Conservation (phyloP, 2,888 invertebrate genomes). For the Trisateles emortualis region DNA sequence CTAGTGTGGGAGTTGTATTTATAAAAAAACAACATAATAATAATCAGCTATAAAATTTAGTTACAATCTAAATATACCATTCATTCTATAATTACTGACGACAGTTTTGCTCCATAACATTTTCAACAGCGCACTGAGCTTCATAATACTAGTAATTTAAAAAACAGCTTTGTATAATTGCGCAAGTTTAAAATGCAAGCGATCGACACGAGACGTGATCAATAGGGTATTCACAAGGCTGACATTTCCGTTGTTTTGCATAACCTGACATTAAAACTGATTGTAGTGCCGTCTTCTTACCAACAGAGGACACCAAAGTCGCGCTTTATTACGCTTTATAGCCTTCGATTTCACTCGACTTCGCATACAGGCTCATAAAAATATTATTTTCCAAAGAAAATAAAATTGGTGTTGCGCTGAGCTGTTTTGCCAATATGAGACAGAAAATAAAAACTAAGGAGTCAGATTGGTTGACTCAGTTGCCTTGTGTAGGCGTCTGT, state of each 20-base stretch:
- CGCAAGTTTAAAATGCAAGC: conserved; percentile 47
- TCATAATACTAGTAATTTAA: conserved; percentile 20
- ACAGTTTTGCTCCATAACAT: conserved; percentile 3
- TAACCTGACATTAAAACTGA: conserved; percentile 70
- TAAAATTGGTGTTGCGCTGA: conserved; percentile 21
- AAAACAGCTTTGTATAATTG: conserved; percentile 39
- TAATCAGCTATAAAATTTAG: no score
- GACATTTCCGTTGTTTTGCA: conserved; percentile 72
- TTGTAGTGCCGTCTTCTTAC: conserved; percentile 59
- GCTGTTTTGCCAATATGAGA: conserved; percentile 23
- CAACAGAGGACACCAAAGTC: conserved; percentile 48
- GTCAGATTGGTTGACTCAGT: conserved; percentile 19
- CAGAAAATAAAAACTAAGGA: conserved; percentile 29
- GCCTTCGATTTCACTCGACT: conserved; percentile 29
- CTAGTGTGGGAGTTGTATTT: no score
- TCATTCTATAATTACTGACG: conserved; percentile 21
- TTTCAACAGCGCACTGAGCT: neutral
- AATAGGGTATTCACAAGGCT: conserved; percentile 48
- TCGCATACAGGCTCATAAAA: conserved; percentile 27
- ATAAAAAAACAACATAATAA: no score
- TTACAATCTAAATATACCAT: no score
- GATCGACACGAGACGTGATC: conserved; percentile 53
- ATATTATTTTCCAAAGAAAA: conserved; percentile 27
- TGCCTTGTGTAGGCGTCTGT: conserved; percentile 12
- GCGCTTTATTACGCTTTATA: conserved; percentile 28